Base-by-base conservation (phyloP, 2,888 invertebrate species). In the Pasiphila rectangulata region DNA sequence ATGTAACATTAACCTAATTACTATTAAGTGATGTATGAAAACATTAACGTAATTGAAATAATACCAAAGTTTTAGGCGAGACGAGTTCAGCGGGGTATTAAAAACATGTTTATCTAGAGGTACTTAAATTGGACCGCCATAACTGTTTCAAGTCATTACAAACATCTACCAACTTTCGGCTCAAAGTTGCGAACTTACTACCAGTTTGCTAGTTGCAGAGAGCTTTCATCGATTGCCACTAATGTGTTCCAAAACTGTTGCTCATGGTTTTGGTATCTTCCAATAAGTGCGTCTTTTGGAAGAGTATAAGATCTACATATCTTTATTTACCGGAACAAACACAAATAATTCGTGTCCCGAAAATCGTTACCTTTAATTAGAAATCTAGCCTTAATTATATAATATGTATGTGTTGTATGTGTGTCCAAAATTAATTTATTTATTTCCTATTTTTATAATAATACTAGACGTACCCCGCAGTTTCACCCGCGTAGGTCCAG, bases 131-230 rank as follows among this genome's bases (percentile, higher is more conserved):
- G 37, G 46, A 52, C 34, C 39, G 54, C 55, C 58, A 59, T 64
- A 64, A 69, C 61, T 61, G 56, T 61, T 53, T 57, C 50, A 72
- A 74, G 73, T 72, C 65, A 72, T 73, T 73, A 69, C 68, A 64
- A 68, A 73, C 65, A 63, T 66, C 65, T 58, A 59, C 48, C 46
- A 52, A 54, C 48, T 72, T 46, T 48, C 47, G 60, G 57, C 47
- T 50, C 49, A 42, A 66, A 71, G 64, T 71, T 67, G 51, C 56
- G 54, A 64, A 58, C 57, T 55, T 39, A 38, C 54, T 55, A 53
- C 61, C 67, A 73, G 67, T 69, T 66, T 23, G 49, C 44, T 54
- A 57, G 55, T 67, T 66, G 63, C 29, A 52, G 48, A 56, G 51
- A 46, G 46, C 56, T 56, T 40, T 54, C 49, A 56, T 61, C 55